Evolutionary conservation across 2,113 vertebrate species (phyloP), one percentile per base, ranked within the genome.

Genomic region (Elgaria multicarinata): DNA sequence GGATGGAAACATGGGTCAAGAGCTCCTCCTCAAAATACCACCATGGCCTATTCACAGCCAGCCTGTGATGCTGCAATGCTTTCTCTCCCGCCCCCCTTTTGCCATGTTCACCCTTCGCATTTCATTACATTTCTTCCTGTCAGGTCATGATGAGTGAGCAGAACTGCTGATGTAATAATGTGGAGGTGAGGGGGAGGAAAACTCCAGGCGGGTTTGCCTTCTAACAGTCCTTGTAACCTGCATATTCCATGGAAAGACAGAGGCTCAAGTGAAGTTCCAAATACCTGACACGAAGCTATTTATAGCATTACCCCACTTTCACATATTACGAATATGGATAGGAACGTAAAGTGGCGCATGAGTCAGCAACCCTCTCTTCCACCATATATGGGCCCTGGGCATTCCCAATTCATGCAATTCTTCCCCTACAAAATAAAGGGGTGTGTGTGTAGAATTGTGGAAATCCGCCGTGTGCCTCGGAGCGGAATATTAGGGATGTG

Each of bases 1-100:
- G 3, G 31, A 71, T 20, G 88, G 91, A 85, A 87, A 74, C 18
- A 55, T 64, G 44, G 90, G 91, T 14, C n/a, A n/a, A 87, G 77
- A 90, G 87, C 94, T 90, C 93, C 91, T 93, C 87, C 85, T 26
- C 58, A 44, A 46, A 79, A 87, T 79, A 91, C 86, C 86, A 89
- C 87, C 91, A 14, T n/a, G 62, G 74, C 80, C 3, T 2, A 33
- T 55, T 90, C 85, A 92, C 76, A 31, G 50, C 46, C 81, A 89
- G 64, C 46, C 92, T 53, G 83, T 93, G 91, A 74, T 86, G 90
- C 90, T 90, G 58, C 67, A 89, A 36, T 50, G 84, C 62, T 4
- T 62, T 53, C 12, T 10, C 50, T 53, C 89, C 69, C 89, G 90
- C 90, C 93, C 89, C 71, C 89, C 90, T 90, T 94, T 67, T 88